These are phyloP conservation scores for Pangasius larnaudii DNA, from an alignment of 2,797 vertebrate genomes.

Conservation along the genomic window DNA sequence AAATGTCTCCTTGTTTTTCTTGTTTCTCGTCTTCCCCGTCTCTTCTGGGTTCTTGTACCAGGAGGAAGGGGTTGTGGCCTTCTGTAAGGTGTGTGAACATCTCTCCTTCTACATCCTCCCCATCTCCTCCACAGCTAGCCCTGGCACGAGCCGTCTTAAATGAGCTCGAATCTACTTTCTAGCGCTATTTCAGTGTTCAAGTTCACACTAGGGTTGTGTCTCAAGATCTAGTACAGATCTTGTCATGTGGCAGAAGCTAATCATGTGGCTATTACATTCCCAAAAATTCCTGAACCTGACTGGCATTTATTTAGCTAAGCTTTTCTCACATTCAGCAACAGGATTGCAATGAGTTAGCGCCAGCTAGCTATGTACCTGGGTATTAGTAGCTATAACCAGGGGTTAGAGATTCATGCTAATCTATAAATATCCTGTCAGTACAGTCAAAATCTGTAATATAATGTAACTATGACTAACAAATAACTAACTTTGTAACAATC, in stretches of 20 bases:
- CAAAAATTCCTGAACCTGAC: not conserved
- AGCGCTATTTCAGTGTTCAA: not conserved
- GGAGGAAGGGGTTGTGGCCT: slow-evolving; percentile 98
- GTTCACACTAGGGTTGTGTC: not conserved
- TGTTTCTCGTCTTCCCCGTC: slow-evolving; percentile 70
- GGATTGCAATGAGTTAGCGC: not conserved
- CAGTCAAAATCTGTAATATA: not conserved
- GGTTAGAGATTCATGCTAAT: not conserved
- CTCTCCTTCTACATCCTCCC: slow-evolving; percentile 65
- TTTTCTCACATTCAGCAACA: not conserved
- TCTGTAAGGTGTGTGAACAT: slow-evolving; percentile 96
- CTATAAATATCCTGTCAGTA: not conserved
- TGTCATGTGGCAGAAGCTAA: not conserved
- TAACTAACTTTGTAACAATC: not conserved
- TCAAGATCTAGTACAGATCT: not conserved
- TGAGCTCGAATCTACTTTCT: not conserved
- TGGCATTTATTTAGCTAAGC: not conserved
- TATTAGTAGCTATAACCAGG: not conserved
- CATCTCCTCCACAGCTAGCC: slow-evolving; percentile 42
- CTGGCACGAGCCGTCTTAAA: not conserved
- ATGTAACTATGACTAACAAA: not conserved
- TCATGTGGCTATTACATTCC: not conserved
- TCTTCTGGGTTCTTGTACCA: slow-evolving; percentile 82
- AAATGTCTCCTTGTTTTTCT: slow-evolving; percentile 81
- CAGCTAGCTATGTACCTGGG: not conserved